phyloP scores from a whole-genome alignment of 2,888 invertebrate genomes.

The Teinopalpus imperialis region DNA sequence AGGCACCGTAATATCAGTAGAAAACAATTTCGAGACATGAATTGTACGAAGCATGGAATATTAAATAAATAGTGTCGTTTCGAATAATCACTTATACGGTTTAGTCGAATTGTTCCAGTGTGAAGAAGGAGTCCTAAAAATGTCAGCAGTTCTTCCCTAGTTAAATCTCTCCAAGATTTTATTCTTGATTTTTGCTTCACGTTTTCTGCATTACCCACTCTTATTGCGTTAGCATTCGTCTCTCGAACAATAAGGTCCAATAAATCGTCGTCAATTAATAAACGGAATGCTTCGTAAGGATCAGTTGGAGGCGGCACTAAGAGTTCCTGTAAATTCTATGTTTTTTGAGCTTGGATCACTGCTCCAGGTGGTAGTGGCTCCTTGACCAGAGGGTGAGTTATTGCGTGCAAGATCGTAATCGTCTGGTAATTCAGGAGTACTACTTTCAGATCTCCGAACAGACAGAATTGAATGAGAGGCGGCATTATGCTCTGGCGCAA shows the following conservation, averaged over 20 bases:
- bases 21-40: conserved; percentile 47
- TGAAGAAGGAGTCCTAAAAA: conserved; percentile 52
- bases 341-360: conserved; percentile 21
- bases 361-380: conserved; percentile 23
- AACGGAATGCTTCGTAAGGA: neutral
- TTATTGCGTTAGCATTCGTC: conserved; percentile 30
- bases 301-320: neutral
- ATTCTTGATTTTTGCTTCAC: conserved; percentile 33
- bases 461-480: too few relatives aligned
- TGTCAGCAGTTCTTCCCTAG: conserved; percentile 36
- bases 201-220: conserved; percentile 20
- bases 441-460: too few relatives aligned
- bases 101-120: conserved; percentile 45
- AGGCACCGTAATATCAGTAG: conserved; percentile 44
- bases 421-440: too few relatives aligned
- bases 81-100: conserved; percentile 48
- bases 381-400: conserved; percentile 18
- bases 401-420: too few relatives aligned
- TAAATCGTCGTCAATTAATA: neutral
- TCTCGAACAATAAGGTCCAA: conserved; percentile 30
- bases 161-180: conserved; percentile 39
- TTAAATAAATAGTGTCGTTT: conserved; percentile 44
- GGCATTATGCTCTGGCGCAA: too few relatives aligned
- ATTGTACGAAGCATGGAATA: conserved; percentile 39
- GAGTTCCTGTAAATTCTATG: conserved; percentile 21